These are phyloP conservation scores for Misgurnus anguillicaudatus DNA, from an alignment of 2,113 vertebrate genomes.

Conservation along the genomic window DNA sequence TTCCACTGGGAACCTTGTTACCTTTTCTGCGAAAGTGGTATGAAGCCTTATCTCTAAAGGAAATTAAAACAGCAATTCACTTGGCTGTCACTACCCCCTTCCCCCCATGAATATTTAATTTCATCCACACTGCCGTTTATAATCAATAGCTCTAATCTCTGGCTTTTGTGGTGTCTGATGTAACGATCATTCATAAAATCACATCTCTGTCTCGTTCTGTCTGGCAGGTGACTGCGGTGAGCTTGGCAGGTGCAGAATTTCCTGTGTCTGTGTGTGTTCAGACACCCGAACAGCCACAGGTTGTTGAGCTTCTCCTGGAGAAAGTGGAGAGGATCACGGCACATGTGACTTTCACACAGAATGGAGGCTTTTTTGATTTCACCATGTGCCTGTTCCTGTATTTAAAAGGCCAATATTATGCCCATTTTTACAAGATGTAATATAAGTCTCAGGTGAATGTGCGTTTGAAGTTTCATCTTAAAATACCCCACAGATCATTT, in stretches of 20 bases:
- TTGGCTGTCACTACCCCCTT: neutral
- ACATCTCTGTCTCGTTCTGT: neutral
- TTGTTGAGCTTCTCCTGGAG: conserved; percentile 81
- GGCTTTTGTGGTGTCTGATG: neutral
- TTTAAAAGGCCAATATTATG: no score
- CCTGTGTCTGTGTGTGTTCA: conserved; percentile 82
- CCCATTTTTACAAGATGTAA: no score
- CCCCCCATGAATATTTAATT: neutral
- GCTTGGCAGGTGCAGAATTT: conserved; percentile 71
- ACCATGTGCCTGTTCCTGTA: neutral
- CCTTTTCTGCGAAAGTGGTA: conserved; percentile 87
- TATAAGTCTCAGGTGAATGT: no score
- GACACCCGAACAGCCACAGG: conserved; percentile 59
- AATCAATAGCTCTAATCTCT: neutral
- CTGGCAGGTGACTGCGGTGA: conserved; percentile 79
- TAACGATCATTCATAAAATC: neutral
- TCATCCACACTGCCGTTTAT: neutral
- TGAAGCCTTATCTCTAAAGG: neutral
- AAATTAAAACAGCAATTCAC: neutral
- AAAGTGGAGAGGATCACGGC: conserved; percentile 84
- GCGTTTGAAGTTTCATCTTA: no score
- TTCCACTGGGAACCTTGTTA: conserved; percentile 63
- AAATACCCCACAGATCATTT: no score
- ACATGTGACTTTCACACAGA: conserved; percentile 76
- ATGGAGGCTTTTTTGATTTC: conserved; percentile 72